These are phyloP conservation scores for Furcula furcula DNA, from an alignment of 2,888 invertebrate genomes.

Conservation along the genomic window DNA sequence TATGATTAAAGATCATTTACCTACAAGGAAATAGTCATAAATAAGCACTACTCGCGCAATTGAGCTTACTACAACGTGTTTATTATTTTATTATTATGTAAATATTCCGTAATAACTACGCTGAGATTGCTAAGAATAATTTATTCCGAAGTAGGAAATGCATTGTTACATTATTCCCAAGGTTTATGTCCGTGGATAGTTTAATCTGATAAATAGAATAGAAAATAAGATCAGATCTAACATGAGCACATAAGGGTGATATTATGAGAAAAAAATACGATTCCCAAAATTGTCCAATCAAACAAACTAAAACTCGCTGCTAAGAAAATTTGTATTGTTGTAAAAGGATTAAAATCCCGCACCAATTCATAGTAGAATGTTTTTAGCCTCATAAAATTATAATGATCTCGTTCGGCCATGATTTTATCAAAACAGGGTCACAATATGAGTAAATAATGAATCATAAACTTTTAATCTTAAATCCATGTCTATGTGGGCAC, in stretches of 20 bases:
- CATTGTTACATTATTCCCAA: background rate
- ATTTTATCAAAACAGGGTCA: background rate
- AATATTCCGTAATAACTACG: background rate
- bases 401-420: background rate
- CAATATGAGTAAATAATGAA: background rate
- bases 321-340: background rate
- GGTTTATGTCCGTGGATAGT: constrained; percentile 1
- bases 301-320: too few species aligned
- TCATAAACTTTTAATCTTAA: background rate
- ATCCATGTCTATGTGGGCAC: background rate
- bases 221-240: background rate
- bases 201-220: constrained; percentile 1
- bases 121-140: background rate
- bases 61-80: background rate
- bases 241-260: background rate
- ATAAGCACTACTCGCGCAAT: background rate
- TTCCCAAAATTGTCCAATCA: too few species aligned
- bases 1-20: background rate
- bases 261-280: background rate
- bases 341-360: too few species aligned
- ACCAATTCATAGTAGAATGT: background rate
- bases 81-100: background rate
- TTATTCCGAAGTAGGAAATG: background rate
- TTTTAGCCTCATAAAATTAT: background rate
- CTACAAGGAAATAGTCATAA: background rate